Percentiles rank a stretch among this genome's conserved stretches.
phyloP scores from a whole-genome alignment of 1,140 invertebrate genomes.

The Cotesia chilonis region DNA sequence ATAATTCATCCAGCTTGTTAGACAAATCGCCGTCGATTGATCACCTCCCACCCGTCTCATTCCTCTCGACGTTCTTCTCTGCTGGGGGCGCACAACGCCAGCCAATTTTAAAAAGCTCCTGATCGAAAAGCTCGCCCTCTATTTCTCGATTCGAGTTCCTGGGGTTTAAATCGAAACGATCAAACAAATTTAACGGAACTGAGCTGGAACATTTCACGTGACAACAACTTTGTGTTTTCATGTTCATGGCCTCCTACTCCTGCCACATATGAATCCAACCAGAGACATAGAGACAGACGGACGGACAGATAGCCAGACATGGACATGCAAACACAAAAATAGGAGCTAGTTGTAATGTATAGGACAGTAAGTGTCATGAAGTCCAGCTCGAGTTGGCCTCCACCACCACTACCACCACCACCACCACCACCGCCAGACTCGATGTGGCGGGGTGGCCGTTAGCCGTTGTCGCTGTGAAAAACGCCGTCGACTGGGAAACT shows the following conservation, averaged over 20 bases:
- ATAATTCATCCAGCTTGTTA: conserved; percentile 35
- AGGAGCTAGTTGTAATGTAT: conserved; percentile 3
- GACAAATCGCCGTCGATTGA: conserved; percentile 32
- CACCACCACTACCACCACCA: conserved; percentile 16
- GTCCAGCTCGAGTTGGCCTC: neutral
- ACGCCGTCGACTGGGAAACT: conserved; percentile 32
- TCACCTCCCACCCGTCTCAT: conserved; percentile 3
- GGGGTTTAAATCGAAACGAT: conserved; percentile 29
- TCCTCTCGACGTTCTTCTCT: too few species aligned
- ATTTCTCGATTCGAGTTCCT: too few species aligned
- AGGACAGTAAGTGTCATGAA: neutral
- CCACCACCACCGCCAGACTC: conserved; percentile 11
- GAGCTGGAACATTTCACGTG: neutral
- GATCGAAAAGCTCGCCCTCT: conserved; percentile 15
- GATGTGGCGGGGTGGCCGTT: conserved; percentile 10
- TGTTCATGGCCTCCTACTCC: neutral
- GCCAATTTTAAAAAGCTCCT: conserved; percentile 32
- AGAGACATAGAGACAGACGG: neutral
- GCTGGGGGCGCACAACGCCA: neutral
- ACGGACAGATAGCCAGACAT: neutral
- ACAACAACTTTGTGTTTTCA: too few species aligned
- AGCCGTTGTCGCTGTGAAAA: conserved; percentile 30
- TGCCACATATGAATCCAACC: too few species aligned
- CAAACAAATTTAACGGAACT: conserved; percentile 25
- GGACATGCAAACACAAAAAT: conserved; percentile 12